Evolutionary conservation across 2,888 invertebrate genomes (phyloP), one percentile per base, ranked within the genome.

Genomic region (Cantharis flavilabris): DNA sequence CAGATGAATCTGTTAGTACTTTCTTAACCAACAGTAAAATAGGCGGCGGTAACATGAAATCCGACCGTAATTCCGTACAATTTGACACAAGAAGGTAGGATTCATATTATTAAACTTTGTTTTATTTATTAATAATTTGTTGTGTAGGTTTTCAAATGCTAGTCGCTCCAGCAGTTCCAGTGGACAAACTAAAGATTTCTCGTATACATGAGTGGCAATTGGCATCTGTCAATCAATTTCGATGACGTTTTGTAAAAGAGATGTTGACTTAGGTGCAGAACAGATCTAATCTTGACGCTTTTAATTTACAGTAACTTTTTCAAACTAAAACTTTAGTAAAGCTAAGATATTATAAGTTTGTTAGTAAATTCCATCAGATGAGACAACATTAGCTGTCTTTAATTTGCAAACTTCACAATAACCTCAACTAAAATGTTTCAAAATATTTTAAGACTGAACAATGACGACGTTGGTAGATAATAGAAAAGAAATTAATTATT

Each of bases 1-100:
- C 92, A 0, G 92, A 92, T 85, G 92, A 92, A 84, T 92, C 92
- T 0, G 91, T 92, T 82, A 92, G 91, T 84, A 92, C 92, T 62
- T 92, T 92, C 88, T 87, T 92, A 80, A 90, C 92, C 49, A 92
- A 92, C 84, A 91, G 92, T 88, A 91, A 91, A 85, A 86, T 91
- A 73, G 49, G 49, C 49, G 89, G 81, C 13, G 70, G 70, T 64
- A 74, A 73, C 11, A 11, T 76, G 13, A 79, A 76, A 65, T 70
- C 76, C 20, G 76, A 75, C 16, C 33, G 73, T 14, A 78, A 71
- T 65, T 78, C 78, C 33, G 49, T 65, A 33, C 72, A 71, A 23
- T 69, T 72, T 28, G 77, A 77, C 65, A 69, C 75, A 62, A 72
- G 73, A 71, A 74, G 77, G 77, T 77, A 18, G 30, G 71, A 26